These are phyloP conservation scores for Heliocidaris erythrogramma DNA, from an alignment of 35 echinoderm and acorn worm species.

Conservation along the genomic window DNA sequence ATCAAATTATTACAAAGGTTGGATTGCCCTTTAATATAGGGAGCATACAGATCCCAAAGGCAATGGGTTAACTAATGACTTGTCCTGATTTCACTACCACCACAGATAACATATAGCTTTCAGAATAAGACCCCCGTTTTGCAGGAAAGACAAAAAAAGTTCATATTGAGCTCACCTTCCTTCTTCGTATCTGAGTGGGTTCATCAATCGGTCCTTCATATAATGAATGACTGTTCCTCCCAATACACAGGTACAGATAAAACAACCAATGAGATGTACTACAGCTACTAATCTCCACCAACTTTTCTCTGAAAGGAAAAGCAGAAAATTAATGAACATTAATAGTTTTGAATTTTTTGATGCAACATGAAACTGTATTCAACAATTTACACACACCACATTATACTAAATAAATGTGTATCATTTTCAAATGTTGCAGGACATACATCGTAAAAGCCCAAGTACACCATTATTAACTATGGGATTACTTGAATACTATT, in stretches of 20 bases:
- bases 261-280: not conserved
- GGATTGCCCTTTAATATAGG: too few species aligned
- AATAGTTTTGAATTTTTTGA: not conserved
- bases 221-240: constrained; percentile 9
- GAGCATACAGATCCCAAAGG: too few species aligned
- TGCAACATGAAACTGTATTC: not conserved
- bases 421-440: not conserved
- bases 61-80: too few species aligned
- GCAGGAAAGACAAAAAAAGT: too few species aligned
- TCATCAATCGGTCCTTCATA: not conserved
- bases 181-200: constrained; percentile 17
- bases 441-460: not conserved
- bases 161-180: not conserved
- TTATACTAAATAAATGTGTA: not conserved
- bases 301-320: constrained; percentile 8
- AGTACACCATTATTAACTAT: not conserved
- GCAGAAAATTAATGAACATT: not conserved
- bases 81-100: too few species aligned
- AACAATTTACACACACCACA: not conserved
- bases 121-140: too few species aligned
- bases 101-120: too few species aligned
- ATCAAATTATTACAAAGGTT: too few species aligned
- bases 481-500: not conserved
- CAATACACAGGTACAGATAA: not conserved
- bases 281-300: constrained; percentile 11